Conservation (phyloP, 2,113 vertebrate genomes). For the Upupa epops region DNA sequence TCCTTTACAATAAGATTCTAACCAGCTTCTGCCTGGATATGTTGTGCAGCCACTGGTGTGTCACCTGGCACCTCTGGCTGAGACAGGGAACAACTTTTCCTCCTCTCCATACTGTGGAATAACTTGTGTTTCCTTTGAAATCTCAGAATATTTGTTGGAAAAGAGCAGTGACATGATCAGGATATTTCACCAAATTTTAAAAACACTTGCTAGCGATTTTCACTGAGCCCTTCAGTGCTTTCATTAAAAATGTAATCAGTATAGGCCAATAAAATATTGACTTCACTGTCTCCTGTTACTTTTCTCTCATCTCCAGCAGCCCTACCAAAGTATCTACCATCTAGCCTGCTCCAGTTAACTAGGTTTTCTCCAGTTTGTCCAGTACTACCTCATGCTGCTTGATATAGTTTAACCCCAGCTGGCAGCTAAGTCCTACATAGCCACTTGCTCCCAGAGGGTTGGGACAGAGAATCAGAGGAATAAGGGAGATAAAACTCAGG, state of each 20-base stretch:
- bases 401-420: neutral
- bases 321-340: neutral
- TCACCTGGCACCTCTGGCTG: neutral
- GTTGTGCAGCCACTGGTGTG: neutral
- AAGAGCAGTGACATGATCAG: neutral
- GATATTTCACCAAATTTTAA: neutral
- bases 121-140: neutral
- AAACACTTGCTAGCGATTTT: neutral
- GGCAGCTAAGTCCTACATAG: neutral
- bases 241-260: neutral
- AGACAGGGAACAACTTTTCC: neutral
- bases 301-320: neutral
- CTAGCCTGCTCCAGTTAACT: neutral
- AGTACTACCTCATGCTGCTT: neutral
- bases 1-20: neutral
- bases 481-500: neutral
- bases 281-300: neutral
- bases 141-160: neutral
- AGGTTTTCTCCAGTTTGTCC: neutral
- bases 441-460: neutral
- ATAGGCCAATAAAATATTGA: neutral
- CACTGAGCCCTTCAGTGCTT: neutral
- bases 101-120: neutral
- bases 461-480: neutral
- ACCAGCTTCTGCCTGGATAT: neutral